phyloP scores from a whole-genome alignment of 2,113 vertebrate genomes.

The Cyprinodon brontotheroides region DNA sequence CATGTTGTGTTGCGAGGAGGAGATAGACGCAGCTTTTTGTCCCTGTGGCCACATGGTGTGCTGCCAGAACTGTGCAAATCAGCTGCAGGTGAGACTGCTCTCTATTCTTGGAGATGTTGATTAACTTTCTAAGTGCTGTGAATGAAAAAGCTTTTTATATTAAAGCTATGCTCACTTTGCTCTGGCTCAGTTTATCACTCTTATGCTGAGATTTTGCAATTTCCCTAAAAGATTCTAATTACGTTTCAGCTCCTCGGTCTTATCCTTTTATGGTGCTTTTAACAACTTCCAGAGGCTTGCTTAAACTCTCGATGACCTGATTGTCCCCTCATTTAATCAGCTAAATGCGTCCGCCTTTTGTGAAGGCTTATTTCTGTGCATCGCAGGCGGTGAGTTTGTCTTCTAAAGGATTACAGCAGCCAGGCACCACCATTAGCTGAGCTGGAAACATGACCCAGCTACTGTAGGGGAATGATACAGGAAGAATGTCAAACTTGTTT shows the following conservation, averaged over 20 bases:
- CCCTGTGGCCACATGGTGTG: constrained; percentile 98
- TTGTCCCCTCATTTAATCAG: constrained; percentile 50
- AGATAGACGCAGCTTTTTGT: constrained; percentile 96
- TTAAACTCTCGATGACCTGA: constrained; percentile 42
- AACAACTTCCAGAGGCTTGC: constrained; percentile 34
- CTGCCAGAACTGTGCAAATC: constrained; percentile 90
- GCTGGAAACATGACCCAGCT: constrained; percentile 45
- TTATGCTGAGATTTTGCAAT: constrained; percentile 1
- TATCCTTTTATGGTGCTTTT: constrained; percentile 31
- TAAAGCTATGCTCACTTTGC: neutral
- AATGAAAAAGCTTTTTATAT: neutral
- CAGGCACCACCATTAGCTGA: constrained; percentile 40
- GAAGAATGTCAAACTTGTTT: neutral
- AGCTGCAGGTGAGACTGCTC: constrained; percentile 86
- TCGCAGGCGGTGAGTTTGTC: constrained; percentile 9
- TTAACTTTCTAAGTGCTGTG: neutral
- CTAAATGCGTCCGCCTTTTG: constrained; percentile 52
- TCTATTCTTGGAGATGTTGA: neutral
- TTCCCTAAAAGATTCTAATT: constrained; percentile 21
- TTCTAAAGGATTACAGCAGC: constrained; percentile 58
- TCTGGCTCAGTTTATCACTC: neutral
- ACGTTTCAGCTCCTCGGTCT: constrained; percentile 20
- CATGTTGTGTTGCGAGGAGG: constrained; percentile 93
- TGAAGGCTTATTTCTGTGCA: constrained; percentile 36
- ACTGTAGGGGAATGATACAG: neutral